These are phyloP conservation scores for Xiphophorus maculatus DNA, from an alignment of 2,113 vertebrate genomes.

Conservation along the genomic window DNA sequence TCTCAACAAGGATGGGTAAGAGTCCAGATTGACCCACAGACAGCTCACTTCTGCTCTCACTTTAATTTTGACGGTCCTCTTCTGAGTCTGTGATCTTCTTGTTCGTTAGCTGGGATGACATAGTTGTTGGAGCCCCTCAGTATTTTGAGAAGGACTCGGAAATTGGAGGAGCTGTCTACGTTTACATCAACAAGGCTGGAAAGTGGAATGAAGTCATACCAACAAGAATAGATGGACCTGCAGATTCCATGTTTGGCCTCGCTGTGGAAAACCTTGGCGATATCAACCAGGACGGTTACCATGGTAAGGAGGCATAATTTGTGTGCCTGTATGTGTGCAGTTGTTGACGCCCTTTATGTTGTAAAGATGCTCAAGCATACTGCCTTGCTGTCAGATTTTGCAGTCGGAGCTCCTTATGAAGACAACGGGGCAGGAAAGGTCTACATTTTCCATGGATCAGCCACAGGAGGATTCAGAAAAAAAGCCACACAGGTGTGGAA, in stretches of 20 bases:
- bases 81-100: neutral
- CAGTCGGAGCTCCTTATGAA: conserved; percentile 91
- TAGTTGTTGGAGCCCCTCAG: conserved; percentile 95
- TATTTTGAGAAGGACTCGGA: conserved; percentile 89
- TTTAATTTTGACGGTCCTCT: neutral
- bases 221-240: conserved; percentile 83
- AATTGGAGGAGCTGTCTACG: conserved; percentile 91
- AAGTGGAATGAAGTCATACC: conserved; percentile 83
- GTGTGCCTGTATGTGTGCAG: neutral
- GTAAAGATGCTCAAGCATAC: neutral
- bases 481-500: conserved; percentile 81
- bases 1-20: conserved; percentile 91
- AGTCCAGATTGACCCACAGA: neutral
- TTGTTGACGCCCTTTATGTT: neutral
- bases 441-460: conserved; percentile 88
- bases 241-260: conserved; percentile 95
- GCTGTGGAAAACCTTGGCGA: conserved; percentile 88
- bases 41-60: neutral
- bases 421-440: conserved; percentile 82
- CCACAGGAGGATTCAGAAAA: conserved; percentile 74
- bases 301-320: conserved; percentile 50
- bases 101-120: conserved; percentile 90
- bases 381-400: conserved; percentile 85
- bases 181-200: conserved; percentile 89
- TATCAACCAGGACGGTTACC: conserved; percentile 65